A percentile compares a stretch with the other conserved stretches of the same genome.
phyloP scores from a whole-genome alignment of 2,888 invertebrate species.

The Nemoura dubitans region DNA sequence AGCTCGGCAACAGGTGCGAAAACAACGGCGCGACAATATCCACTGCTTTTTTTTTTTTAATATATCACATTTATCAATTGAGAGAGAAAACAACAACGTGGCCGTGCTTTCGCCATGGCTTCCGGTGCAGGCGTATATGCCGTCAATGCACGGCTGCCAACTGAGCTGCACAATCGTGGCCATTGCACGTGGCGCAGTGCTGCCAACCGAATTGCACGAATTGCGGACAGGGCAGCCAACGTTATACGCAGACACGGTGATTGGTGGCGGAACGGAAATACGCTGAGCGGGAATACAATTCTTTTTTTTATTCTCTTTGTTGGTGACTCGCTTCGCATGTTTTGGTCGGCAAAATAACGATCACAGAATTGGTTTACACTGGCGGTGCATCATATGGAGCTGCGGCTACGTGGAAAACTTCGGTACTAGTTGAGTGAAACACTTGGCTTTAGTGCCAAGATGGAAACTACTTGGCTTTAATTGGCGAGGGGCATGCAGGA shows the following conservation, averaged over 20 bases:
- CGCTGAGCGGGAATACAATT: not conserved
- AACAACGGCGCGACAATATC: not conserved
- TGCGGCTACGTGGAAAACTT: no score
- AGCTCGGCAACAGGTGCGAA: no score
- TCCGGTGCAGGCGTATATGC: not conserved
- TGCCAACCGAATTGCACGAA: not conserved
- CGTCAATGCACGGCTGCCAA: not conserved
- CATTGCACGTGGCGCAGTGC: not conserved
- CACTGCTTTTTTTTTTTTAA: no score
- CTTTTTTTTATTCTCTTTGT: slow-evolving; percentile 61
- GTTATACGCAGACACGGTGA: not conserved
- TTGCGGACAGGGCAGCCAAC: not conserved
- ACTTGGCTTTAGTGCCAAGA: no score
- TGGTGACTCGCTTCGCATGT: slow-evolving; percentile 52
- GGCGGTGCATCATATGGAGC: no score
- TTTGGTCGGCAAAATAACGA: slow-evolving; percentile 15
- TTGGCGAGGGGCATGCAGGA: no score
- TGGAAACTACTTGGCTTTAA: no score
- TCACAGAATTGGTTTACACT: no score
- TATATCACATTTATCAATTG: slow-evolving; percentile 59
- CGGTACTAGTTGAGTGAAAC: no score
- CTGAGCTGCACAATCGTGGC: no score
- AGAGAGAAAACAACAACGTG: not conserved
- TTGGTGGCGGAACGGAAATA: not conserved
- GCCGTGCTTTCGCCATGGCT: not conserved